Evolutionary conservation across 2,888 invertebrate genomes (phyloP).

Genomic region (Patella caerulea): DNA sequence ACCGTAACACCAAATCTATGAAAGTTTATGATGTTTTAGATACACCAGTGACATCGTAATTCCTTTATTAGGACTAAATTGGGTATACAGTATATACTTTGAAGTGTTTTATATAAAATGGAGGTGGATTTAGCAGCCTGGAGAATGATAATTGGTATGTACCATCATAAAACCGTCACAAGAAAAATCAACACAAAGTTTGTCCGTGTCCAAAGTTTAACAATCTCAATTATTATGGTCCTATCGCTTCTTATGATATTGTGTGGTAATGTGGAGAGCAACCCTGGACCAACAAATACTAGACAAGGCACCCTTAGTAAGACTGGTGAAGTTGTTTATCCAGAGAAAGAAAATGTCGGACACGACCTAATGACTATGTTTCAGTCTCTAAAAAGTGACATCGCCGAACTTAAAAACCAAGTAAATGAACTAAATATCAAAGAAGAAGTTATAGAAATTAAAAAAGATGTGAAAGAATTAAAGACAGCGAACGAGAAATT

Average conservation of each 20-base stretch:
- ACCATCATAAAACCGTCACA: not conserved
- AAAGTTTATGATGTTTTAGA: not conserved
- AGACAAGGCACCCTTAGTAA: conserved; percentile 4
- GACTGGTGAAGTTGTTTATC: conserved; percentile 2
- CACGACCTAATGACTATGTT: not conserved
- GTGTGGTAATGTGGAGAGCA: not conserved
- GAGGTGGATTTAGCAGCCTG: not conserved
- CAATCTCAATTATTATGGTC: not conserved
- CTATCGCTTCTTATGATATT: not conserved
- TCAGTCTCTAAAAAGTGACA: not conserved
- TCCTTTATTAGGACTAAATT: too few species aligned
- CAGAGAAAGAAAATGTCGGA: not conserved
- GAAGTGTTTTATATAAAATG: not conserved
- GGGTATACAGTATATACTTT: not conserved
- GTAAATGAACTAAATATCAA: conserved; percentile 4
- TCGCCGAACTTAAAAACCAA: not conserved
- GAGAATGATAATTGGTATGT: conserved; percentile 1
- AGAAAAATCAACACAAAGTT: not conserved
- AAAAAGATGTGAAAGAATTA: not conserved
- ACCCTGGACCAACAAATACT: not conserved
- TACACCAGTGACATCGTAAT: too few species aligned
- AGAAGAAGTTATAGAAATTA: not conserved
- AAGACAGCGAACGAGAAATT: not conserved
- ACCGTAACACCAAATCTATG: not conserved
- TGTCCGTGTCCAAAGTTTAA: not conserved